Evolutionary conservation across 2,888 invertebrate genomes (phyloP), one percentile per base, ranked within the genome.

Genomic region (Anaspis maculata): DNA sequence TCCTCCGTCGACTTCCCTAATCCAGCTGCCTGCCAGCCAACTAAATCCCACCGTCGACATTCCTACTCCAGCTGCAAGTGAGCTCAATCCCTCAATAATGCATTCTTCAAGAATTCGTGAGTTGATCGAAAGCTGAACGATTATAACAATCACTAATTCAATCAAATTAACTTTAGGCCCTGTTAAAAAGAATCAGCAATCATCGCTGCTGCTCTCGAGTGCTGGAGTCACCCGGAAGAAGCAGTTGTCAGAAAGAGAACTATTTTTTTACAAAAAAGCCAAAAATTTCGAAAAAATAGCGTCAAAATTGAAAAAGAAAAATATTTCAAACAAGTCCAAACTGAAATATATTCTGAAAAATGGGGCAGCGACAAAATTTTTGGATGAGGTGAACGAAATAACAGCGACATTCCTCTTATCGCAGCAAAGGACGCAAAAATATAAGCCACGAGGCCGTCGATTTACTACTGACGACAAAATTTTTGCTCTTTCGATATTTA

Each of bases 401-500:
- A 27, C 15, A 3, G 12, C 7, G 7, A 27, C 6, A 14, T 27
- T 27, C 15, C 5, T 27, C 3, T 15, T 27, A 14, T 14, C 12
- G 9, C 27, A 27, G 15, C 3, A 9, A 3, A 24, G 27, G 9
- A 36, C 14, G 10, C 36, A 36, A 25, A 13, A 25, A 2, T 16
- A 24, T 9, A 31, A 32, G 25, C 25, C 34, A 19, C n/a, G 23
- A 15, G 29, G 21, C 12, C 9, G 34, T 10, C 34, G 34, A 4
- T 34, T 24, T 24, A 24, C 34, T 9, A 2, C 23, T 2, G 15
- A 34, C 15, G 34, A 34, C 16, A 29, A 34, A 15, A 30, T 30
- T 15, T 30, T 34, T 22, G 29, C 34, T 23, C 15, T 34, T 19
- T 30, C 29, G 16, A 7, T 34, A 22, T 13, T 24, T 7, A 34